Evolutionary conservation across 2,113 vertebrate genomes (phyloP), one percentile per base, ranked within the genome.

Genomic region (Grammomys dolichurus): DNA sequence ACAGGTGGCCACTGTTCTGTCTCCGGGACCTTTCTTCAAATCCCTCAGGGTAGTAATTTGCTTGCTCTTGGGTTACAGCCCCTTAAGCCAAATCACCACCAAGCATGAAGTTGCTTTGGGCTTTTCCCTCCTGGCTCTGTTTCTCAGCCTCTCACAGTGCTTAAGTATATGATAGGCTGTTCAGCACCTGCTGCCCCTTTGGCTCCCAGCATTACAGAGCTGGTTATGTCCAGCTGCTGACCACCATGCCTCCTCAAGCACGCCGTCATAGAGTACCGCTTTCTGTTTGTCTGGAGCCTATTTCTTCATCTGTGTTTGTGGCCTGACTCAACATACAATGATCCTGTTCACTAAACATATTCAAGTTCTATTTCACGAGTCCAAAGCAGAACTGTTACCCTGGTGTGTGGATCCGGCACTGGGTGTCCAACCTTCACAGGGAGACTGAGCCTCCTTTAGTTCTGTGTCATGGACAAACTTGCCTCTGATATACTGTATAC

Each of bases 341-440:
- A 82, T 72, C 5, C 33, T 2, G 70, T 11, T 43, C n/a, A 75
- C 22, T 43, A 22, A 28, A 40, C 60, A 20, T 8, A 7, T 12
- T 58, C 36, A 8, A 17, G 33, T 33, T 43, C 22, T 73, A 3
- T 72, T 72, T n/a, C 43, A 16, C 1, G 0, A 2, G 40, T 92
- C 31, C 2, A 46, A 40, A 31, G 48, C 48, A 51, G 54, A 56
- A 9, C 75, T 0, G 1, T 63, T 7, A 26, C 56, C 51, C 0
- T 54, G 51, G 81, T 60, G 36, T 16, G 6, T 0, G 16, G 17
- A 17, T 33, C 22, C 12, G 31, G 5, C 20, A n/a, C 10, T 58
- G 10, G 0, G 19, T 43, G 11, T 20, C 19, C 36, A 7, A 31
- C 19, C 51, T 28, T 4, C 10, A 6, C 9, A 0, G 4, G 7